Conservation (phyloP, 2,113 vertebrate genomes). For the Calypte anna region DNA sequence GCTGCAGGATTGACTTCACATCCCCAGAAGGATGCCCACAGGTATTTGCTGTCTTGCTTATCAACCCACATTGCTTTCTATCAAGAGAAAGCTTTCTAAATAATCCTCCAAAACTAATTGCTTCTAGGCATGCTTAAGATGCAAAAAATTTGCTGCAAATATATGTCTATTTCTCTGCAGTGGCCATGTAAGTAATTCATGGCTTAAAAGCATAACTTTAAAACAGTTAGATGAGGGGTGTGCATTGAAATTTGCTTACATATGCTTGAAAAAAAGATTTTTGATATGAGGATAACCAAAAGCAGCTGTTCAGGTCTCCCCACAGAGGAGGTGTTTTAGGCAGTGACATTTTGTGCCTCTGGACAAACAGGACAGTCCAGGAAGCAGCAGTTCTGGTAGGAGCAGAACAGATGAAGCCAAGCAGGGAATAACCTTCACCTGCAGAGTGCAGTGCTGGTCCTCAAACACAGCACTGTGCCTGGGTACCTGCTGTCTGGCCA, state of each 20-base stretch:
- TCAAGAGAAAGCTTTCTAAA: neutral
- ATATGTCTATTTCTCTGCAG: neutral
- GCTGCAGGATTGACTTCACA: neutral
- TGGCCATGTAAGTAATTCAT: neutral
- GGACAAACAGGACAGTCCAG: neutral
- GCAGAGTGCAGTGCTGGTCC: neutral
- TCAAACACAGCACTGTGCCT: neutral
- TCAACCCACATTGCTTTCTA: neutral
- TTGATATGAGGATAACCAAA: neutral
- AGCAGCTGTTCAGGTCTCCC: conserved; percentile 22
- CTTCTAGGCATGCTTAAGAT: conserved; percentile 8
- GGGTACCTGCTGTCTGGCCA: neutral
- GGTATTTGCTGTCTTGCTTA: neutral
- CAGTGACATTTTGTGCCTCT: neutral
- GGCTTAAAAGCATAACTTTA: neutral
- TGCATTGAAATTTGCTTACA: neutral
- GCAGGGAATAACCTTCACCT: neutral
- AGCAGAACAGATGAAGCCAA: neutral
- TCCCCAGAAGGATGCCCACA: neutral
- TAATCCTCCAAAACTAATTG: neutral
- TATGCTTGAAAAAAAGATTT: conserved; percentile 2
- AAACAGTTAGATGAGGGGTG: neutral
- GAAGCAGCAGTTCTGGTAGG: neutral
- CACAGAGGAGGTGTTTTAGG: neutral
- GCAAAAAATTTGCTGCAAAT: neutral